Evolutionary conservation across 2,888 invertebrate genomes (phyloP).

Genomic region (Oxyteleia sp.): DNA sequence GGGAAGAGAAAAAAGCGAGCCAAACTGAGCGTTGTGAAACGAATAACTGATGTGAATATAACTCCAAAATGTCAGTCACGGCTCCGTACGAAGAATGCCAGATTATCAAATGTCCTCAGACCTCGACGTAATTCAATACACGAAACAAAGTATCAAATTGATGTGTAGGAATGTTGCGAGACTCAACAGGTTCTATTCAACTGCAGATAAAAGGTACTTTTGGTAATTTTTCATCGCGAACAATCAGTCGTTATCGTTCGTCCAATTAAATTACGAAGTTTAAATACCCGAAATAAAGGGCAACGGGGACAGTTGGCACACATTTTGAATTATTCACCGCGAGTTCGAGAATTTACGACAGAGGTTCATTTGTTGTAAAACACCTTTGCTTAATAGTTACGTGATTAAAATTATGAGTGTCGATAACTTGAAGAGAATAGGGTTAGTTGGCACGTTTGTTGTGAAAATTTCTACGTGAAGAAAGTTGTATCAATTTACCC

Average conservation of each 20-base stretch:
- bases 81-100: constrained; percentile 56
- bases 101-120: constrained; percentile 70
- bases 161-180: constrained; percentile 63
- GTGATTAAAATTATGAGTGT: too few relatives aligned
- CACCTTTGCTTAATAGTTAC: too few relatives aligned
- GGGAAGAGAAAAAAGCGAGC: constrained; percentile 28
- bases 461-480: too few relatives aligned
- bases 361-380: too few relatives aligned
- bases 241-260: constrained; percentile 40
- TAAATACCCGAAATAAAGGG: neutral
- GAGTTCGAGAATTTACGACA: too few relatives aligned
- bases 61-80: constrained; percentile 70
- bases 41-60: constrained; percentile 62
- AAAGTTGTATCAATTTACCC: too few relatives aligned
- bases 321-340: too few relatives aligned
- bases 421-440: too few relatives aligned
- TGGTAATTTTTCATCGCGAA: constrained; percentile 35
- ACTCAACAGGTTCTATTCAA: constrained; percentile 62
- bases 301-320: too few relatives aligned
- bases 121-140: constrained; percentile 66
- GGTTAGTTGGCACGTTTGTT: too few relatives aligned
- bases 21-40: constrained; percentile 57
- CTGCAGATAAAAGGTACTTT: constrained; percentile 44
- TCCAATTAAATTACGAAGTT: constrained; percentile 18
- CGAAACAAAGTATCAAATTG: constrained; percentile 69